Evolutionary conservation across 2,113 vertebrate genomes (phyloP).

Genomic region (Haemorhous mexicanus): DNA sequence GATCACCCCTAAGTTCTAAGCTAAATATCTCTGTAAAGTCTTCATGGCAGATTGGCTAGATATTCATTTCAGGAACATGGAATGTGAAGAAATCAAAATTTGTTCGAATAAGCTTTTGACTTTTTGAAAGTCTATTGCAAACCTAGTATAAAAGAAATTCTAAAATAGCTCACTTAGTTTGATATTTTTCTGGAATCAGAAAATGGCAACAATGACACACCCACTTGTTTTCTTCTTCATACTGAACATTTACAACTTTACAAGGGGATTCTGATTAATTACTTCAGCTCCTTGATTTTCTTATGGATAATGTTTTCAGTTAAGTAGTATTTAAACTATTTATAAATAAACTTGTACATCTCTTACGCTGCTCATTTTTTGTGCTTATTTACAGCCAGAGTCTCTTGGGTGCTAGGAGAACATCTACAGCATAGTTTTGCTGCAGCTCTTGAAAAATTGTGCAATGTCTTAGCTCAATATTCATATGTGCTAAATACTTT

Average conservation of each 20-base stretch:
- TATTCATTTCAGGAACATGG: background rate
- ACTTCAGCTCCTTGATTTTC: background rate
- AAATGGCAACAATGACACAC: background rate
- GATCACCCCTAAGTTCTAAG: background rate
- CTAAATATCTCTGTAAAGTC: background rate
- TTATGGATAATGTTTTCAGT: background rate
- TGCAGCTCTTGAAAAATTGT: background rate
- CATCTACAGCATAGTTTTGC: background rate
- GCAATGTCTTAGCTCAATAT: background rate
- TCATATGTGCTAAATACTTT: background rate
- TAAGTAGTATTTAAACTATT: background rate
- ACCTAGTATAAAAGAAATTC: background rate
- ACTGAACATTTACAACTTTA: background rate
- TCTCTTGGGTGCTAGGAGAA: background rate
- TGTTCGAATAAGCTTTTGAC: background rate
- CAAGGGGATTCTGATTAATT: background rate
- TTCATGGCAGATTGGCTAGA: background rate
- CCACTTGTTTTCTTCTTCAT: background rate
- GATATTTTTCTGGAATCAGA: background rate
- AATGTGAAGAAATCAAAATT: background rate
- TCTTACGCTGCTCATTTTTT: background rate
- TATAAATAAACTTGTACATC: background rate
- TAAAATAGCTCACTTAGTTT: background rate
- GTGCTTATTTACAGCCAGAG: background rate
- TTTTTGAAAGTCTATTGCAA: background rate